A percentile compares a stretch with the other conserved stretches of the same genome.
Conservation (phyloP, 2,797 vertebrate genomes). For the Syncerus caffer region DNA sequence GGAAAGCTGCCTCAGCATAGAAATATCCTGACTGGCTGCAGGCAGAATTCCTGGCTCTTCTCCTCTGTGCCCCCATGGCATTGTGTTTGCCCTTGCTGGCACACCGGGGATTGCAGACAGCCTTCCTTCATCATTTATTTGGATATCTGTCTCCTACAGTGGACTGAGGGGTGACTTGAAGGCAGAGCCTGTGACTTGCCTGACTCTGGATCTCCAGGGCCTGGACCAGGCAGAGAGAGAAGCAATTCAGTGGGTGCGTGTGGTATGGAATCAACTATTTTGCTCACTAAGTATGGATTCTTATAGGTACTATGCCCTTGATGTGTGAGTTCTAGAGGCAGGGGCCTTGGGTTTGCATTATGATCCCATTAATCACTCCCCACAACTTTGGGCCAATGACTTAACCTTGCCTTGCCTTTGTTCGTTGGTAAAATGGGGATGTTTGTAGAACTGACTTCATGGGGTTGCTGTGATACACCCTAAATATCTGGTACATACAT, state of each 20-base stretch:
- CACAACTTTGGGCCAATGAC: background rate
- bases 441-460: background rate
- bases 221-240: background rate
- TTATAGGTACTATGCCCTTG: background rate
- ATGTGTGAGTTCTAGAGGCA: background rate
- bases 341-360: background rate
- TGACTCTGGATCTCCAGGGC: background rate
- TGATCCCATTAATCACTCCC: background rate
- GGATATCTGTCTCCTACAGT: background rate
- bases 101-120: background rate
- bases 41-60: background rate
- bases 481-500: background rate
- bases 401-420: background rate
- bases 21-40: background rate
- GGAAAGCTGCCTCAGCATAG: background rate
- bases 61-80: background rate
- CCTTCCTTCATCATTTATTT: background rate
- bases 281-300: background rate
- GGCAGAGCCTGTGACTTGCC: background rate
- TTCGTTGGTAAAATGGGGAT: background rate
- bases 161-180: background rate
- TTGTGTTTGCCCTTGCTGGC: background rate
- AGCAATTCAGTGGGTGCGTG: background rate
- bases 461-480: background rate
- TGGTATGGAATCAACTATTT: background rate